Evolutionary conservation across 2,113 vertebrate species (phyloP), one percentile per base, ranked within the genome.

Genomic region (Actinemys pallida): DNA sequence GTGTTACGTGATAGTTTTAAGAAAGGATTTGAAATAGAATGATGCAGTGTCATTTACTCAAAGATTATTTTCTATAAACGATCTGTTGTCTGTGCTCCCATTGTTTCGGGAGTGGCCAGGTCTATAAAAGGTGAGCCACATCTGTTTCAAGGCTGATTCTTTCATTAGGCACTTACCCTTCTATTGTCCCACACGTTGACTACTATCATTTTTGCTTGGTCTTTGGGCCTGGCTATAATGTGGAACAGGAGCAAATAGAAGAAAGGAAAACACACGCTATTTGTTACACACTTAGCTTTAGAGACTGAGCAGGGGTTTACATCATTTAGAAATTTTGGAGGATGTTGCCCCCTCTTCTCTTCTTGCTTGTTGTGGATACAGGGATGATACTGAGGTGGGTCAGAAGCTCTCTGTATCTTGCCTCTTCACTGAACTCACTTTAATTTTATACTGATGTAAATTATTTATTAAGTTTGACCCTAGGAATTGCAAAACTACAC

Each of bases 11-110:
- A 16, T 62, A 94, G 19, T 65, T 91, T 92, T 81, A 6, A 53
- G 47, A 94, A 92, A 69, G 49, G 56, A 89, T 92, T 91, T 87
- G 27, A 92, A 93, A 90, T 82, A 8, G 79, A 92, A 56, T 62
- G 0, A 16, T 75, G 6, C 4, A 39, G 17, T 76, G 42, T 82
- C 16, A 82, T 57, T 50, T 88, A 87, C 6, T 39, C 7, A 42
- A 25, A 78, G 22, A 5, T 20, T 93, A 53, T 14, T 50, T 78
- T 49, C 4, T 82, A 11, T 50, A 25, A 52, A 90, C 57, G 19
- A 2, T 0, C 7, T 80, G 10, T 86, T 92, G 91, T 83, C 52
- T 20, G 42, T 82, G 1, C 5, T 83, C 29, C 59, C 79, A 75
- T 82, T 69, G 52, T 93, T 86, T 83, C 35, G 88, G 79, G 50